Evolutionary conservation across 2,113 vertebrate species (phyloP).

Genomic region (Spea multiplicata): DNA sequence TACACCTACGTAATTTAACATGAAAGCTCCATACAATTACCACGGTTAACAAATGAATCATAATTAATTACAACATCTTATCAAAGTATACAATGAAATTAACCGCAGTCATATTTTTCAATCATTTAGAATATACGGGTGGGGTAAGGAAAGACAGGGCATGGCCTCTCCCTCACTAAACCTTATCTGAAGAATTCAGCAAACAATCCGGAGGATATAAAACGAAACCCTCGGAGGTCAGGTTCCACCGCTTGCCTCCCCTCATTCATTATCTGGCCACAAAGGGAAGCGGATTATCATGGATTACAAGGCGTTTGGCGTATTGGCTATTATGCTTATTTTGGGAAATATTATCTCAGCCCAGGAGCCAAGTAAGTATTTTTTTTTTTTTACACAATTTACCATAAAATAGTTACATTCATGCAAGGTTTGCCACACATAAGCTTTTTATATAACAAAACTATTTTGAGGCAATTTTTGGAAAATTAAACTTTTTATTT

Average conservation of each 20-base stretch:
- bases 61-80: neutral
- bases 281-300: neutral
- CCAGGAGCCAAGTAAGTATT: conserved; percentile 1
- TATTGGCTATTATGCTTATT: neutral
- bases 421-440: neutral
- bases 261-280: neutral
- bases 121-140: neutral
- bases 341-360: too few species aligned
- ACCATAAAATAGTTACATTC: neutral
- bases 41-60: too few species aligned
- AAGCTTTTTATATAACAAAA: neutral
- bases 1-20: neutral
- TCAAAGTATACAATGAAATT: neutral
- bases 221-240: neutral
- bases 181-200: neutral
- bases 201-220: conserved; percentile 17
- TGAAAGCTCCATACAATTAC: neutral
- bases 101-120: conserved; percentile 2
- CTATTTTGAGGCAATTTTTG: neutral
- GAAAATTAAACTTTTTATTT: too few species aligned
- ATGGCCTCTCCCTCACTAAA: conserved; percentile 23
- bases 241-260: neutral
- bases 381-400: neutral
- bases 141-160: neutral
- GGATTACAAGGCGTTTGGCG: neutral